phyloP scores from a whole-genome alignment of 2,113 vertebrate genomes.

The Petromus typicus region DNA sequence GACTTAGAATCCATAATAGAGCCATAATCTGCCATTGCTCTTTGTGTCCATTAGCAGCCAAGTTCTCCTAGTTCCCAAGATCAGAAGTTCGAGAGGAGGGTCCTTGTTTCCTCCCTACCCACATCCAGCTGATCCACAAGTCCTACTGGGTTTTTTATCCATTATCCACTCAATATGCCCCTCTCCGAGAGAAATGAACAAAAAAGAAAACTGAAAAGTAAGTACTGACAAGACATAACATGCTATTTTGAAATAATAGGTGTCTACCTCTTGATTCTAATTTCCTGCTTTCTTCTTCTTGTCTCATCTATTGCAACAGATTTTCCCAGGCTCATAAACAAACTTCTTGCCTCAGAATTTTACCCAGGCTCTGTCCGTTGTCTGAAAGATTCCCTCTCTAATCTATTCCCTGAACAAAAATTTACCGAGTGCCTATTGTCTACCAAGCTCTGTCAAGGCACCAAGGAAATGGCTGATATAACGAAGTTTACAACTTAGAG shows the following conservation, averaged over 20 bases:
- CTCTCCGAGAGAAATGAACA: not conserved
- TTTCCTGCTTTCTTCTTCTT: not conserved
- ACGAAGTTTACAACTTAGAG: not conserved
- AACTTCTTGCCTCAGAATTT: slow-evolving; percentile 16
- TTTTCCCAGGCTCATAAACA: not conserved
- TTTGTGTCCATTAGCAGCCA: not conserved
- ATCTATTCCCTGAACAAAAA: not conserved
- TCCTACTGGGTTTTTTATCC: not conserved
- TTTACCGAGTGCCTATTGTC: not conserved
- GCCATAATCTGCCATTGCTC: not conserved
- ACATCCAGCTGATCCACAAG: not conserved
- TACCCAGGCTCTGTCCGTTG: not conserved
- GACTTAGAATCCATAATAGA: not conserved
- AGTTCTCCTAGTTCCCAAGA: not conserved
- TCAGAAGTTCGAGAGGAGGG: not conserved
- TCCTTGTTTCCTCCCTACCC: not conserved
- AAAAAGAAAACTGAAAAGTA: not conserved
- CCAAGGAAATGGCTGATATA: not conserved
- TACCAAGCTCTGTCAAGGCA: not conserved
- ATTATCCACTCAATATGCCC: not conserved
- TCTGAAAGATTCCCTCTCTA: not conserved
- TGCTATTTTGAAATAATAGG: not conserved
- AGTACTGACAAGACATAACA: not conserved
- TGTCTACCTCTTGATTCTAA: not conserved
- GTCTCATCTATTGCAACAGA: not conserved